A percentile compares a stretch with the other conserved stretches of the same genome.
Evolutionary conservation across 2,888 invertebrate species (phyloP).

Genomic region (Thymelicus sylvestris): DNA sequence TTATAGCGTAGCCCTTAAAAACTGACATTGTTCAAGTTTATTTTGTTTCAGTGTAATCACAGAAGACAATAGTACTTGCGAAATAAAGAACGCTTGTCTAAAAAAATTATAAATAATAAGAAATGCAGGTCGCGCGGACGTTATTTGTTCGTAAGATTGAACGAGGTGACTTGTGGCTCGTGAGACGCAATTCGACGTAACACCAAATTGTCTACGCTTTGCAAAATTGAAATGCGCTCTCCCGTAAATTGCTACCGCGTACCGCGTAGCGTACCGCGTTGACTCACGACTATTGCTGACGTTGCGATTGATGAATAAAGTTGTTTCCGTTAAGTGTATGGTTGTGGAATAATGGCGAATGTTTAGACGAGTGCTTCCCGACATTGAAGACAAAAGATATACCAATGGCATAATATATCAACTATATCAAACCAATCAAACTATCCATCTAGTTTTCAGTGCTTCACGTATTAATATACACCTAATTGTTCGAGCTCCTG

Average conservation of each 20-base stretch:
- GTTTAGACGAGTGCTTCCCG: not conserved
- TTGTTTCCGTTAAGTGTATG: slow-evolving; percentile 8
- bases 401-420: no score
- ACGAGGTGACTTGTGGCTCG: not conserved
- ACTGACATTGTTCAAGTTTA: no score
- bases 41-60: no score
- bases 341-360: not conserved
- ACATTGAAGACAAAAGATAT: not conserved
- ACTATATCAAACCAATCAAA: no score
- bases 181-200: slow-evolving; percentile 16
- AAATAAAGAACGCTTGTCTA: no score
- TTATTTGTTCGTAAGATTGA: no score
- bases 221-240: slow-evolving; percentile 33
- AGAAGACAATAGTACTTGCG: no score
- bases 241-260: slow-evolving; percentile 21
- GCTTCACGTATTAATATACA: no score
- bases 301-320: slow-evolving; percentile 9
- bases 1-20: no score
- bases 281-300: slow-evolving; percentile 5
- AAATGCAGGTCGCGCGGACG: not conserved
- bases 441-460: no score
- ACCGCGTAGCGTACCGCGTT: slow-evolving; percentile 9
- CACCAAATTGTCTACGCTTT: slow-evolving; percentile 30
- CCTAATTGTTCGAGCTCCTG: no score
- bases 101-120: not conserved